Conservation (phyloP, 2,113 vertebrate genomes). For the Struthidea cinerea region DNA sequence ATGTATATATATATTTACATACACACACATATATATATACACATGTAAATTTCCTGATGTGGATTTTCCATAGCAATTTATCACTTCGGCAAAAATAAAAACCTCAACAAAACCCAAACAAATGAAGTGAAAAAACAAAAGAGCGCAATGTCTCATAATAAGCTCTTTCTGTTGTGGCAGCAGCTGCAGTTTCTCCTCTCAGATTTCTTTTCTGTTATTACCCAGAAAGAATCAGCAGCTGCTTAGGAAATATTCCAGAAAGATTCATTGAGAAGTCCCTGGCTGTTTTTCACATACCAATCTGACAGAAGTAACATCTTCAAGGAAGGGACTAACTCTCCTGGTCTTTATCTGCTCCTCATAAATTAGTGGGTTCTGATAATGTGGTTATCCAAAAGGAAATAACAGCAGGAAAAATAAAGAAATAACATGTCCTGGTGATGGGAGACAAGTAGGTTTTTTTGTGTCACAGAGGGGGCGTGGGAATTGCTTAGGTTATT, state of each 20-base stretch:
- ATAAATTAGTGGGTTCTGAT: background rate
- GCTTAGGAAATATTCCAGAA: conserved; percentile 57
- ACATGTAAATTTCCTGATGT: background rate
- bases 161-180: conserved; percentile 35
- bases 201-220: conserved; percentile 54
- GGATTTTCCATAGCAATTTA: conserved; percentile 12
- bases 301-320: conserved; percentile 17
- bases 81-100: background rate
- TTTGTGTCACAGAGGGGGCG: background rate
- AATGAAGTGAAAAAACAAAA: conserved; percentile 6
- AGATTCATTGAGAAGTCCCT: conserved; percentile 26
- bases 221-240: conserved; percentile 54
- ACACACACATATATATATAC: background rate
- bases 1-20: background rate
- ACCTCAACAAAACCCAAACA: conserved; percentile 39
- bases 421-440: background rate
- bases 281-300: conserved; percentile 21
- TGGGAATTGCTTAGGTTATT: background rate
- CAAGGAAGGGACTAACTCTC: background rate
- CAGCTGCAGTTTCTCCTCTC: conserved; percentile 62
- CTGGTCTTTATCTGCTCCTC: background rate
- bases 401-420: background rate
- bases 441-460: background rate
- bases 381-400: background rate
- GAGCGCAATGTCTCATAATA: conserved; percentile 16